These are phyloP conservation scores for Peromyscus californicus DNA, from an alignment of 2,113 vertebrate species.

Conservation along the genomic window DNA sequence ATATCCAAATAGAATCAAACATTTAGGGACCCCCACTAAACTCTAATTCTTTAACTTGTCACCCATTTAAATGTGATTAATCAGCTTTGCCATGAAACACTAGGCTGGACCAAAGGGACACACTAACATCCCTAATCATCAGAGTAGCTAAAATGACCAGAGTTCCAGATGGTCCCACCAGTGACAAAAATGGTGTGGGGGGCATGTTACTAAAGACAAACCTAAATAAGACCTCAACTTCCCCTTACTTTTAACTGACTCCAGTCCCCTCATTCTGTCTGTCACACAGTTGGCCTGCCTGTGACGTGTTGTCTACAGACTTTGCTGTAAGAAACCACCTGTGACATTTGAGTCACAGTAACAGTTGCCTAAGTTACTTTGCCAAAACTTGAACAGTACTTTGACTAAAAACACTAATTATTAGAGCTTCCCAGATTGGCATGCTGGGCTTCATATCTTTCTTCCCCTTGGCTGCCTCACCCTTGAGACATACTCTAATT, in stretches of 20 bases:
- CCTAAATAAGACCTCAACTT: neutral
- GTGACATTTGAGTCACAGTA: neutral
- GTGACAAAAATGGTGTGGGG: neutral
- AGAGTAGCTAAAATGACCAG: neutral
- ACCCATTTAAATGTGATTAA: neutral
- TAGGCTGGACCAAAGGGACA: neutral
- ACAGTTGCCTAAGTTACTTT: neutral
- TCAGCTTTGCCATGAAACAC: neutral
- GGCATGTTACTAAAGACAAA: neutral
- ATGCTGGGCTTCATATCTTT: neutral
- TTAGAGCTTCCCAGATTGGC: neutral
- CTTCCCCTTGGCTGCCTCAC: neutral
- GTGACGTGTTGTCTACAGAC: neutral
- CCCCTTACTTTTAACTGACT: neutral
- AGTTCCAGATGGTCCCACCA: neutral
- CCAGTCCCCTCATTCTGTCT: neutral
- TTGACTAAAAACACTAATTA: neutral
- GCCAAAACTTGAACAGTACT: neutral
- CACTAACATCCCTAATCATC: neutral
- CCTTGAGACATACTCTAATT: neutral
- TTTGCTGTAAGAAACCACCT: neutral
- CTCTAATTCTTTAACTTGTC: neutral
- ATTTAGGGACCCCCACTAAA: neutral
- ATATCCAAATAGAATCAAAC: neutral
- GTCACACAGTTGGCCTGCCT: neutral